Base-by-base conservation (phyloP, 64 coral and sea anemone species). In the Platygyra sinensis region DNA sequence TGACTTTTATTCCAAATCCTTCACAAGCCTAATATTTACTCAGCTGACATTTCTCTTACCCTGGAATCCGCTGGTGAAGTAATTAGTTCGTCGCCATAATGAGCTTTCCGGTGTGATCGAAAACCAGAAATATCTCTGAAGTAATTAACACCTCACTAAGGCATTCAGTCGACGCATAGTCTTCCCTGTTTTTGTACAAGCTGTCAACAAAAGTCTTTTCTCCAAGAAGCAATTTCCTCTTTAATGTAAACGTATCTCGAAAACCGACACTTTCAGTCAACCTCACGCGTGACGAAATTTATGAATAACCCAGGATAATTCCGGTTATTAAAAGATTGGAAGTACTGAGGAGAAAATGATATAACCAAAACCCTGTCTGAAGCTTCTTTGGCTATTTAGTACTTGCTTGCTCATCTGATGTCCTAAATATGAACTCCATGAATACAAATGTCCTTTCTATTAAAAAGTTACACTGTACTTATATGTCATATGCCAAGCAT, bases 21-120 rank as follows among this genome's bases (percentile, higher is more conserved):
- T 12, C 33, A 14, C 20, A 63, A 85, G 18, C 32, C 81, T 42
- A 85, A 85, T 85, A 85, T 85, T 85, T 85, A 67, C 29, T 50
- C 31, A 71, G 63, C 67, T 62, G 59, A 33, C 38, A 71, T 46
- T 71, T 85, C 62, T 63, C n/a, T 67, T 85, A 71, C 10, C 54
- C 54, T 54, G 62, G 38, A 62, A 71, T 72, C 64, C 62, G 19
- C 81, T 85, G 81, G 19, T 46, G 14, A 39, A 42, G 32, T 83
- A 85, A 85, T 85, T 85, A 85, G 38, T 28, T 33, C n/a, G 62
- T 33, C n/a, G 62, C 80, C 55, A 67, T 83, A 31, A 67, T 14
- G 16, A 30, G 60, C 63, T 85, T 85, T 69, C 62, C 81, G 81
- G 81, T 71, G 69, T 5, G 38, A 38, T 20, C 39, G 46, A 85